Base-by-base conservation (phyloP, 2,113 vertebrate genomes). In the Limnothrissa miodon region DNA sequence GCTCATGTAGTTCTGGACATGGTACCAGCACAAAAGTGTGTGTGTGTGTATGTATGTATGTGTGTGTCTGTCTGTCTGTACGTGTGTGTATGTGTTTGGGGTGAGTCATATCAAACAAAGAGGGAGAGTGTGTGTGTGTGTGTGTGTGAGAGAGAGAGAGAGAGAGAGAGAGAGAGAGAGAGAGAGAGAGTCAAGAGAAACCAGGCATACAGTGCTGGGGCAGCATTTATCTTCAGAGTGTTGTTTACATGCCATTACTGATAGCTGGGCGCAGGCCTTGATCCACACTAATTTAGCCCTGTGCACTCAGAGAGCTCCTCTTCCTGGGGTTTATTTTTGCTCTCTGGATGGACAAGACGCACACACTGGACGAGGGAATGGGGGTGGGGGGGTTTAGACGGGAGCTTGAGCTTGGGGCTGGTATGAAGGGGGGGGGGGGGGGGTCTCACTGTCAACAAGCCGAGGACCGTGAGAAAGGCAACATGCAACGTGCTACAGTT, bases 361-460 rank as follows among this genome's bases (percentile, higher is more conserved):
- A 87, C 84, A 89, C 89, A 85, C 88, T 51, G 48, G 21, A 51
- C 91, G 91, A 89, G 91, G 84, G 81, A n/a, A 86, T 88, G 87
- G 90, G 89, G 84, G 85, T 86, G 29, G 59, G 29, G 59, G 25
- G 33, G 59, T 66, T 25, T 42, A 42, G 42, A 42, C 6, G 42
- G 42, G 42, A 42, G 42, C 42, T 42, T 2, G 42, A 6, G 42
- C 42, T 42, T 4, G 42, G 42, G 42, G 42, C n/a, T 66, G 81
- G 81, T 36, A 78, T 66, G 80, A 42, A 36, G 53, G 79, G 17
- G 48, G 82, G 39, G 45, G 83, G 87, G 87, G 84, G 86, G 83
- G 85, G 89, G 92, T 90, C 92, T 90, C 90, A 90, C 89, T 92
- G 91, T 93, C 91, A 93, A 94, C 92, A 93, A 91, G 85, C 88